Percentiles rank a stretch among this genome's conserved stretches.
Conservation (phyloP, 2,888 invertebrate species). For the Tetragonisca angustula region DNA sequence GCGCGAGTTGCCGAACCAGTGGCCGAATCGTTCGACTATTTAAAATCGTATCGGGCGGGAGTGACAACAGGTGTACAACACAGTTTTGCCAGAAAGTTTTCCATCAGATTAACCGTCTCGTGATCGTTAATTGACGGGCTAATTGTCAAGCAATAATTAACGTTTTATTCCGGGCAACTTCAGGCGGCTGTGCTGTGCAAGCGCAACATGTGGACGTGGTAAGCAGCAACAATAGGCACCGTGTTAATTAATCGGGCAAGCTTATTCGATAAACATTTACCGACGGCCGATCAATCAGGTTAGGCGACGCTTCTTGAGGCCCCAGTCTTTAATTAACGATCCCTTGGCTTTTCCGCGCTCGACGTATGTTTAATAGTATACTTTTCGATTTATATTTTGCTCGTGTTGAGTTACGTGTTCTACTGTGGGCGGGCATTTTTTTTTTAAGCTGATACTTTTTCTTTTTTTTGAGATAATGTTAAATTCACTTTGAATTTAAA, state of each 20-base stretch:
- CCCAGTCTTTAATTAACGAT: not conserved
- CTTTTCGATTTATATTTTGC: no score
- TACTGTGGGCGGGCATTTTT: no score
- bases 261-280: slow-evolving; percentile 49
- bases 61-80: not conserved
- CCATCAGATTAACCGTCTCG: slow-evolving; percentile 32
- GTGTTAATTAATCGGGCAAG: slow-evolving; percentile 48
- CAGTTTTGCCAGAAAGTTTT: slow-evolving; percentile 27
- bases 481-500: no score
- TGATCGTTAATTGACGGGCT: slow-evolving; percentile 37
- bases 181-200: not conserved
- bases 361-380: no score
- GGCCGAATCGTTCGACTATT: slow-evolving; percentile 1
- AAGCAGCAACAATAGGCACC: slow-evolving; percentile 29
- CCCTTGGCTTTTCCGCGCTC: no score
- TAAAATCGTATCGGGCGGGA: not conserved
- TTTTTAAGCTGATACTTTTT: no score
- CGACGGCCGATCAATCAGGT: slow-evolving; percentile 22
- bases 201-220: slow-evolving; percentile 43
- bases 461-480: no score
- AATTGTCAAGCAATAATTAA: slow-evolving; percentile 49
- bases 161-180: slow-evolving; percentile 35
- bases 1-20: not conserved
- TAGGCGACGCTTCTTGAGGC: not conserved
- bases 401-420: no score